phyloP scores from a whole-genome alignment of 2,797 vertebrate genomes.

The Scolopax rusticola region DNA sequence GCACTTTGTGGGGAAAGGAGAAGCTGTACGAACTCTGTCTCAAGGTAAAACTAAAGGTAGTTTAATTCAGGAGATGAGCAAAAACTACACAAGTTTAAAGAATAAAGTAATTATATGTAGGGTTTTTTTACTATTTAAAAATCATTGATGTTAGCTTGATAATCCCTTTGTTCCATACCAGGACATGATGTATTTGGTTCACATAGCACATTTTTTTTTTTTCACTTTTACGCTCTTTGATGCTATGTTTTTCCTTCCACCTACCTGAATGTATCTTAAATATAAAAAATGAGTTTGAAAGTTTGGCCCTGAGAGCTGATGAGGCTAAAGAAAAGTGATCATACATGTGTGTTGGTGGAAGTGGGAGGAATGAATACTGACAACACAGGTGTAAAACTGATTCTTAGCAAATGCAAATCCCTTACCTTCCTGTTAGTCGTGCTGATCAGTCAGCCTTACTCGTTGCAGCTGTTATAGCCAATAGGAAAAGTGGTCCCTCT shows the following conservation, averaged over 20 bases:
- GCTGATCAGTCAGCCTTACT: neutral
- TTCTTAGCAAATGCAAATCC: neutral
- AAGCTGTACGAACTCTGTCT: neutral
- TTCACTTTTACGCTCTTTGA: neutral
- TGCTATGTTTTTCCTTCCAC: neutral
- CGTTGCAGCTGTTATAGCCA: neutral
- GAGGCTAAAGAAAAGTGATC: neutral
- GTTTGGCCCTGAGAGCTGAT: neutral
- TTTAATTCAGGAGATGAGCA: neutral
- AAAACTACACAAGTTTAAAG: neutral
- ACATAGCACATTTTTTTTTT: neutral
- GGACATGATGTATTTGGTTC: neutral
- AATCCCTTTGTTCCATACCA: neutral
- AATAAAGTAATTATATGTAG: neutral
- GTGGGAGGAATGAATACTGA: neutral
- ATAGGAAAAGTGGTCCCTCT: neutral
- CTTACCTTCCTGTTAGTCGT: neutral
- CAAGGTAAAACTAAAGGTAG: neutral
- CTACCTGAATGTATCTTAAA: neutral
- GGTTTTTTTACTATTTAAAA: neutral
- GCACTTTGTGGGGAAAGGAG: neutral
- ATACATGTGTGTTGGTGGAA: neutral
- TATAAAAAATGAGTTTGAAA: neutral
- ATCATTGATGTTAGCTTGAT: neutral
- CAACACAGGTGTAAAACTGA: neutral